Percentiles rank a stretch among this genome's conserved stretches.
phyloP scores from a whole-genome alignment of 2,797 vertebrate genomes.

The Enteromius argenteus region DNA sequence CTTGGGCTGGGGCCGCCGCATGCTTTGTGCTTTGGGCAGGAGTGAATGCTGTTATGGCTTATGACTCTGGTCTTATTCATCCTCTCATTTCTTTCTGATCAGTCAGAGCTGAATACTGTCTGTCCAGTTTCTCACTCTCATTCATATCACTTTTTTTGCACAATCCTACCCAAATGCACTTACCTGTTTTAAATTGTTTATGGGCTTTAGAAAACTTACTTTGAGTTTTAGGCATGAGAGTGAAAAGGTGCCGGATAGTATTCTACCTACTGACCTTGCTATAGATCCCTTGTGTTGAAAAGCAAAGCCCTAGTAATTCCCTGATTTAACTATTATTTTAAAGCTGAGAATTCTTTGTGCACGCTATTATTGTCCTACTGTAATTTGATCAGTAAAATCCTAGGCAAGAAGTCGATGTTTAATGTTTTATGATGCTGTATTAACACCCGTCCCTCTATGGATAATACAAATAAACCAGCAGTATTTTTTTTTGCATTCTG shows the following conservation, averaged over 20 bases:
- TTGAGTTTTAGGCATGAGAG: background rate
- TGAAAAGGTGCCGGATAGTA: background rate
- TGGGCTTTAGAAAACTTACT: constrained; percentile 10
- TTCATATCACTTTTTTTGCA: background rate
- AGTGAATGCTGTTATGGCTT: constrained; percentile 67
- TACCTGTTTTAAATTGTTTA: background rate
- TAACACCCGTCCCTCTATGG: constrained; percentile 1
- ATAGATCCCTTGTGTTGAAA: constrained; percentile 22
- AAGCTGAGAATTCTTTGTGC: background rate
- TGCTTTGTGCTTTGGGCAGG: constrained; percentile 70
- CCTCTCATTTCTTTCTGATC: constrained; percentile 58
- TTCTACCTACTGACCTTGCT: background rate
- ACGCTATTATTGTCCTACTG: background rate
- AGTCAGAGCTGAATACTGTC: constrained; percentile 41
- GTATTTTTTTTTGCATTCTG: constrained; percentile 78
- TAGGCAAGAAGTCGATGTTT: background rate
- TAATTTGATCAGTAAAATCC: constrained; percentile 8
- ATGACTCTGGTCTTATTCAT: constrained; percentile 67
- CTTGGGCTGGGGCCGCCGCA: constrained; percentile 60
- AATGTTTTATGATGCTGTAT: constrained; percentile 4
- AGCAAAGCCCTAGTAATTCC: constrained; percentile 19
- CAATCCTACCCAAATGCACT: background rate
- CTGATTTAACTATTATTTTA: constrained; percentile 29
- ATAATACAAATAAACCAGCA: constrained; percentile 74
- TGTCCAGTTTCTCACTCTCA: constrained; percentile 8